Conservation (phyloP, 2,797 vertebrate species). For the Pantherophis alleghaniensis region DNA sequence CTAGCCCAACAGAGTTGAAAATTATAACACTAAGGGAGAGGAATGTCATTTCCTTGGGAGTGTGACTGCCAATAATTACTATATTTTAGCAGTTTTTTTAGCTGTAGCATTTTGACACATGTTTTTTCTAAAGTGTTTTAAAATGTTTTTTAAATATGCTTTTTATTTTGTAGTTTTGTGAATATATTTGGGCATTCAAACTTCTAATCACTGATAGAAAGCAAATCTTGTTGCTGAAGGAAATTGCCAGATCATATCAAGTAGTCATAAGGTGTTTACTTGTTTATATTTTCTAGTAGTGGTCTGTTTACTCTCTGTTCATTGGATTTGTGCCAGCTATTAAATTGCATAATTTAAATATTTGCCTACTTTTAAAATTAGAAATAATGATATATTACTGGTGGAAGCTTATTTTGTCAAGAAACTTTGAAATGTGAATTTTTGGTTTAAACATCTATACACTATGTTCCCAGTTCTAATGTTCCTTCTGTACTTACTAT, state of each 20-base stretch:
- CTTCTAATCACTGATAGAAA: background rate
- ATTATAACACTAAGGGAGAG: background rate
- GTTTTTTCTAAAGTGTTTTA: background rate
- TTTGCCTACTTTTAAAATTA: background rate
- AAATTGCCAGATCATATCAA: background rate
- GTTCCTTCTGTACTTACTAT: background rate
- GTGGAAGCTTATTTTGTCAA: background rate
- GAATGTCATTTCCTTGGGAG: no score
- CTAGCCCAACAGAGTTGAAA: background rate
- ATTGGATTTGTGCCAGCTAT: background rate
- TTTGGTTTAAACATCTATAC: background rate
- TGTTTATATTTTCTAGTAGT: background rate
- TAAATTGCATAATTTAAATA: background rate
- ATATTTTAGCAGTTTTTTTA: background rate
- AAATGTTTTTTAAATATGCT: background rate
- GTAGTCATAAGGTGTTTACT: background rate
- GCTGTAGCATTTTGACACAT: background rate
- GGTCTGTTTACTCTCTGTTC: background rate
- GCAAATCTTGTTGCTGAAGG: background rate
- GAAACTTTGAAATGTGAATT: background rate
- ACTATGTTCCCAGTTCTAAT: background rate
- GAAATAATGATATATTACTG: background rate
- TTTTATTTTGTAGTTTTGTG: background rate
- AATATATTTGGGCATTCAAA: background rate
- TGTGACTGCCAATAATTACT: background rate